Conservation (phyloP, 2,797 vertebrate species). For the Chiloscyllium punctatum region DNA sequence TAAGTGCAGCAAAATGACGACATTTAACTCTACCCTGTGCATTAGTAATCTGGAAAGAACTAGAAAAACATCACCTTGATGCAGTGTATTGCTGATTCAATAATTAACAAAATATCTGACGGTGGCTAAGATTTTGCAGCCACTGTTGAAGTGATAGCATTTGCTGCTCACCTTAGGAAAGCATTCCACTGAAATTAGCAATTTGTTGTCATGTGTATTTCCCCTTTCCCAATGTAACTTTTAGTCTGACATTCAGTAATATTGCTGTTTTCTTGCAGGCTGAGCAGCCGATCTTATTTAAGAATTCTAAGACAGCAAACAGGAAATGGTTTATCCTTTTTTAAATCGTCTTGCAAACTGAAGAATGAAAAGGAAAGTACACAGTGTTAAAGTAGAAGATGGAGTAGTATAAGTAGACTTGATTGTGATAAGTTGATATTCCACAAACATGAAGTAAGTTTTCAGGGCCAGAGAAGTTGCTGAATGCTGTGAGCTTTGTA, state of each 20-base stretch:
- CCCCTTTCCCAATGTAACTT: neutral
- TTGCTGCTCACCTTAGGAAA: no score
- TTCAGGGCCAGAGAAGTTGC: neutral
- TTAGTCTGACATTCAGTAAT: neutral
- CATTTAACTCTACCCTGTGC: neutral
- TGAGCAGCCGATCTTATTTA: neutral
- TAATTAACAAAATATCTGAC: neutral
- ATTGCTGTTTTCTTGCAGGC: neutral
- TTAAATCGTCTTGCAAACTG: neutral
- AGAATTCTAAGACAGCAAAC: neutral
- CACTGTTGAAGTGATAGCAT: neutral
- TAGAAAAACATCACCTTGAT: neutral
- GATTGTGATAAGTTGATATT: neutral
- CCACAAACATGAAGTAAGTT: neutral
- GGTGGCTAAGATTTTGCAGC: neutral
- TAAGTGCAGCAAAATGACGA: neutral
- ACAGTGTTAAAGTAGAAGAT: neutral
- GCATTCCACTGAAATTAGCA: neutral
- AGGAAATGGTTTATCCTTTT: neutral
- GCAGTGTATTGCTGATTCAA: neutral
- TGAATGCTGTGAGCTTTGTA: neutral
- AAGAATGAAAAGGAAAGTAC: neutral
- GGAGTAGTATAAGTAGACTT: no score
- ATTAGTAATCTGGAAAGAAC: neutral
- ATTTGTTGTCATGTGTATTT: neutral